Conservation (phyloP, 2,797 vertebrate species). For the Hydrophis major region DNA sequence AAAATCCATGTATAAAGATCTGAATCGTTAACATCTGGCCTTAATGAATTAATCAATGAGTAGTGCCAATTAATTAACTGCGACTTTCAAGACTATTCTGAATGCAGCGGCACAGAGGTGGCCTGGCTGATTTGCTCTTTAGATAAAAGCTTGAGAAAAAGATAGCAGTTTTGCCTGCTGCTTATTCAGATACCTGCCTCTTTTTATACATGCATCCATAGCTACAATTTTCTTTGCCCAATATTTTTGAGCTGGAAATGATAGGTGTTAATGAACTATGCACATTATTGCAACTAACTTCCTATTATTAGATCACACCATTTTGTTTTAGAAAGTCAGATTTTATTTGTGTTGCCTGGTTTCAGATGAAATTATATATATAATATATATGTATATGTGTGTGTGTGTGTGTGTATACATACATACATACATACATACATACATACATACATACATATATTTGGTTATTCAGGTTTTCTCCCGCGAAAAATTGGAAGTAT, state of each 20-base stretch:
- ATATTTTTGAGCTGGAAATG: background rate
- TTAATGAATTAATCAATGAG: slow-evolving; percentile 34
- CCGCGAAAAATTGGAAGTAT: no score
- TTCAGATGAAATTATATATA: background rate
- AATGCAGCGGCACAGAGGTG: background rate
- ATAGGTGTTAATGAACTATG: background rate
- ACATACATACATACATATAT: no score
- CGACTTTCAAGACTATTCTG: slow-evolving; percentile 8
- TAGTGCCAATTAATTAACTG: slow-evolving; percentile 30
- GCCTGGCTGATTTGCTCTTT: background rate
- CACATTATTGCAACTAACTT: background rate
- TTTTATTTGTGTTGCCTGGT: background rate
- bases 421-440: no score
- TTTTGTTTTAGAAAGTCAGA: background rate
- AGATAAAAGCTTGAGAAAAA: background rate
- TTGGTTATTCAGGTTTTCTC: no score
- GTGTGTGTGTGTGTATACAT: no score
- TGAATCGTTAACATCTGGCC: slow-evolving; percentile 19
- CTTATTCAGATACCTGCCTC: background rate
- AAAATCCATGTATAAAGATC: slow-evolving; percentile 23
- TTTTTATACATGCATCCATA: background rate
- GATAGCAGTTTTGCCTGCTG: background rate
- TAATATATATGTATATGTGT: no score
- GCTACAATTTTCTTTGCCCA: background rate
- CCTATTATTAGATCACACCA: background rate